These are phyloP conservation scores for Cladopsammia gracilis DNA, from an alignment of 64 coral and sea anemone species.

Conservation along the genomic window DNA sequence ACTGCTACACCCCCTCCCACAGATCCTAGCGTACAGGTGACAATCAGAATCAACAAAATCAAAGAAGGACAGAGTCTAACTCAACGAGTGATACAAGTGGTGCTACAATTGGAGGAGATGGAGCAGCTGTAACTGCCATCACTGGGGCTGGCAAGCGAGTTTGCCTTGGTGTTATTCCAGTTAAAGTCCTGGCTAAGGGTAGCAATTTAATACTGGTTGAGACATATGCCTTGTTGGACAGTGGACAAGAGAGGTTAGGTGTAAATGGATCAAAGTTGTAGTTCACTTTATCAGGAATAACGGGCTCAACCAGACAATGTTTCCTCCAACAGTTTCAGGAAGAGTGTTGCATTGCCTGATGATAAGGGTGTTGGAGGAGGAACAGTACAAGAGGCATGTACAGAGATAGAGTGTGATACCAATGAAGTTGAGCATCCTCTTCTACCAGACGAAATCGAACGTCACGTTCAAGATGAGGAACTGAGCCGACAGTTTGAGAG, in stretches of 20 bases:
- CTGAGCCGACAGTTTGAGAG: conserved; percentile 58
- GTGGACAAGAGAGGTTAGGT: conserved; percentile 39
- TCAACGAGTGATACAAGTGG: not conserved
- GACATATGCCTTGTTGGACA: conserved; percentile 82
- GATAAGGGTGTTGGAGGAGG: not conserved
- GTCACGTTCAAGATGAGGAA: conserved; percentile 6
- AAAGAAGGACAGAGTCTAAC: not conserved
- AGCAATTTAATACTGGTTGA: not conserved
- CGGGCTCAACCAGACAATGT: conserved; percentile 11
- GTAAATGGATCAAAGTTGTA: conserved; percentile 41
- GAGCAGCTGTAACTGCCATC: conserved; percentile 8
- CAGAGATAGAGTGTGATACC: not conserved
- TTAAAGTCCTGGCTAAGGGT: conserved; percentile 63
- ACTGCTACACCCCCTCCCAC: conserved; percentile 65
- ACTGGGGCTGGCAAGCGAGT: conserved; percentile 72
- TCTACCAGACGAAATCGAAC: not conserved
- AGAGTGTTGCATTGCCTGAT: conserved; percentile 5
- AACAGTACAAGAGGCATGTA: not conserved
- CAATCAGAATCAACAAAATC: conserved; percentile 1
- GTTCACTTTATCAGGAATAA: conserved; percentile 42
- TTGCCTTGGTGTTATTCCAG: conserved; percentile 78
- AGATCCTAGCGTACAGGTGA: not conserved
- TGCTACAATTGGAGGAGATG: conserved; percentile 1
- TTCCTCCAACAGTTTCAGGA: not conserved
- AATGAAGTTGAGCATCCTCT: not conserved